Base-by-base conservation (phyloP, 2,888 invertebrate genomes). In the Loripinus fragilis region DNA sequence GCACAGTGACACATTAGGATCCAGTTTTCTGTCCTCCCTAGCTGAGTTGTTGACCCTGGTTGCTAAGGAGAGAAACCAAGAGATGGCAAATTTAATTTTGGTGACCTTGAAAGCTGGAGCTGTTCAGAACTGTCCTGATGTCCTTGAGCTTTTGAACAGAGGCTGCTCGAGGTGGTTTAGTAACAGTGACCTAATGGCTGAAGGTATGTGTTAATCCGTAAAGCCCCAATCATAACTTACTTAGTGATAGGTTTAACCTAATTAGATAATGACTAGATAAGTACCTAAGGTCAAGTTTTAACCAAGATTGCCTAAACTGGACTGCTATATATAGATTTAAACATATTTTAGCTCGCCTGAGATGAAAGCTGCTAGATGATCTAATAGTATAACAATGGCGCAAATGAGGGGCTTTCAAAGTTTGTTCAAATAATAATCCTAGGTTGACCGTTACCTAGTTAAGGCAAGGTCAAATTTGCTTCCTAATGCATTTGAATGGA, bases 41-140 rank as follows among this genome's bases (percentile, higher is more conserved):
- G 85, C 88, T 60, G 85, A 82, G 69, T 80, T 88, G 70, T 74
- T 87, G 50, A 80, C 81, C 73, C 52, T 74, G 30, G 81, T 79
- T 69, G 73, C 67, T 12, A 80, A 70, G 12, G 77, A 74, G 17
- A 85, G 80, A 38, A 68, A 50, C 23, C 67, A 80, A 74, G 83
- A 78, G 78, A 83, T 83, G 76, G 79, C 83, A 60, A 71, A 74
- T 50, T 69, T 86, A 20, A 42, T 89, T 25, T 25, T 88, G 15
- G 42, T 45, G 23, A 85, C 85, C 30, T 81, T 89, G 79, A 88
- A 83, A 66, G 77, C 71, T 55, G 84, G 82, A 20, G 81, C 83
- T 2, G 78, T 85, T 55, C 86, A 87, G 77, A 81, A 74, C 30
- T 85, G 84, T 78, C 41, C 73, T 30, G 55, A 67, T 30, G 71